Evolutionary conservation across 2,888 invertebrate species (phyloP), one percentile per base, ranked within the genome.

Genomic region (Lissocephala sabroskyi): DNA sequence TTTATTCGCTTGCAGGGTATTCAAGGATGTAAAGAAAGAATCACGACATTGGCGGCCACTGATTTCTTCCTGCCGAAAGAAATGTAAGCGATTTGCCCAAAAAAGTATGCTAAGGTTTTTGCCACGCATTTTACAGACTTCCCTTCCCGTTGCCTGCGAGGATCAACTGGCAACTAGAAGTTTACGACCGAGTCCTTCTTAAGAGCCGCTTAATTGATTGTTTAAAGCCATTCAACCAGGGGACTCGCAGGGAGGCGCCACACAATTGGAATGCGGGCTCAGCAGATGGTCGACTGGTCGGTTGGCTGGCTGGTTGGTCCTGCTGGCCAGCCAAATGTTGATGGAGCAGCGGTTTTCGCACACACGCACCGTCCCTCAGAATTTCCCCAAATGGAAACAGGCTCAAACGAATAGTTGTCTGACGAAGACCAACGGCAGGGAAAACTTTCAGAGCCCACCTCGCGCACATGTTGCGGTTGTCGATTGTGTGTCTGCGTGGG

Each of bases 391-490:
- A 23, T 3, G 3, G 23, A 23, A 23, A 23, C 7, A 23, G 23
- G n/a, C n/a, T 23, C 7, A 23, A 23, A 23, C 7, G 7, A 5
- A 23, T 5, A 23, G 23, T 23, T 23, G 23, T 23, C n/a, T n/a
- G n/a, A n/a, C n/a, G n/a, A 9, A 33, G 13, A 1, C 13, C 33
- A 1, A 33, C 33, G 9, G 17, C 36, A 36, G 11, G 14, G 17
- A 16, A 9, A 3, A 36, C 16, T 36, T 18, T n/a, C 29, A 67
- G 67, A 75, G 67, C 62, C 71, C 64, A 42, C 75, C 67, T 75
- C 62, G 67, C 71, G 75, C 52, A 71, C 71, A 66, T 33, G 18
- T 13, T 35, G 49, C 14, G 41, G 23, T 26, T 3, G 11, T 33
- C 13, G 18, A 41, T 19, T 11, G 29, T n/a, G 13, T 9, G n/a